These are phyloP conservation scores for Enteromius fasciolatus DNA, from an alignment of 2,797 vertebrate genomes.

Conservation along the genomic window DNA sequence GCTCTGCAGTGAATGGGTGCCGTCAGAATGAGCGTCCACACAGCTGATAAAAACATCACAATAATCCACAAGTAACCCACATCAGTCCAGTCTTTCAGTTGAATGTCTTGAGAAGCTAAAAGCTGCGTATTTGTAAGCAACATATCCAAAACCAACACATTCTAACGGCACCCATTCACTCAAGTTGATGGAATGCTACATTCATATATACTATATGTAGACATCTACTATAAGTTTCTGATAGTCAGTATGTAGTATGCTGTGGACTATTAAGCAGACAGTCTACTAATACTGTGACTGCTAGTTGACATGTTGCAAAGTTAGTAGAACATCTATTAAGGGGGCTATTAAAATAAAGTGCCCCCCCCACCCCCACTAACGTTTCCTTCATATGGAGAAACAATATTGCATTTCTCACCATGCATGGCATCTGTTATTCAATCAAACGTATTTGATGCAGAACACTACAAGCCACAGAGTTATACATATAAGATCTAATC, in stretches of 20 bases:
- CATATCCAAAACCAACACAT: background rate
- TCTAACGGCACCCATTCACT: background rate
- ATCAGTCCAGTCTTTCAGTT: background rate
- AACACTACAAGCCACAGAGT: slow-evolving; percentile 37
- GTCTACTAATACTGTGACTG: no score
- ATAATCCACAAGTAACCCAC: background rate
- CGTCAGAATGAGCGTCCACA: background rate
- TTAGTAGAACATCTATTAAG: no score
- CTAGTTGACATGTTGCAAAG: no score
- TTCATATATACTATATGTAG: no score
- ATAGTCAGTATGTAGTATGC: no score
- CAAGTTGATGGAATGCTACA: background rate
- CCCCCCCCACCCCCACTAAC: background rate
- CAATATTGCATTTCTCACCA: slow-evolving; percentile 32
- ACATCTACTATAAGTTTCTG: no score
- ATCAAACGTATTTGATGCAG: background rate
- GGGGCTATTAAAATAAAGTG: no score
- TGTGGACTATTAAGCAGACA: no score
- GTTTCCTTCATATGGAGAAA: background rate
- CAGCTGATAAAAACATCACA: background rate
- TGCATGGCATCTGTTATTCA: slow-evolving; percentile 26
- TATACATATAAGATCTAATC: slow-evolving; percentile 45
- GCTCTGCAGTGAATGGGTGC: background rate
- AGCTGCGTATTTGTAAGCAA: background rate
- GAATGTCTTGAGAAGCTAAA: background rate